These are phyloP conservation scores for Colletes latitarsis DNA, from an alignment of 1,140 invertebrate genomes.

Conservation along the genomic window DNA sequence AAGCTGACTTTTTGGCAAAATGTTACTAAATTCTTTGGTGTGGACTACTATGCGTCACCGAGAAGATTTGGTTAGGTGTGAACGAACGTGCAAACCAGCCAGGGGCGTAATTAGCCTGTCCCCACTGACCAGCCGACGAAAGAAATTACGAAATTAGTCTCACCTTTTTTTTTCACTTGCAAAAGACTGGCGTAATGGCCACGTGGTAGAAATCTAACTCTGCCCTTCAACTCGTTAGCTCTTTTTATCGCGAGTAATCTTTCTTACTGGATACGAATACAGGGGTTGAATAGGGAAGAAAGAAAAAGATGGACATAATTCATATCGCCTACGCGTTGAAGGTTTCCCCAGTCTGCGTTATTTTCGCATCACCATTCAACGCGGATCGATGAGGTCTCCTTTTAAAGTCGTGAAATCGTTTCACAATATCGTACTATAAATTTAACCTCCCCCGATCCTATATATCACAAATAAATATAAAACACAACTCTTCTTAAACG, in stretches of 20 bases:
- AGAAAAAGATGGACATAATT: background rate
- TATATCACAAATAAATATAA: background rate
- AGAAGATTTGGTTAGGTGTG: slow-evolving; percentile 17
- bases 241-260: background rate
- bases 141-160: slow-evolving; percentile 29
- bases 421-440: background rate
- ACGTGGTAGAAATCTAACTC: slow-evolving; percentile 1
- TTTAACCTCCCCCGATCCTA: too few relatives aligned
- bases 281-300: background rate
- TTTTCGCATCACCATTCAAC: background rate
- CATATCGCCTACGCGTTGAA: background rate
- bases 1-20: too few relatives aligned
- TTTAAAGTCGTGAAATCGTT: slow-evolving; percentile 6
- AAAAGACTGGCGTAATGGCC: background rate
- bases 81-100: slow-evolving; percentile 22
- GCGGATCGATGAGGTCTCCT: background rate
- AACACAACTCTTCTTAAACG: too few relatives aligned
- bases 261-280: slow-evolving; percentile 1
- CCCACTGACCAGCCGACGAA: background rate
- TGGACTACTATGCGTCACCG: background rate
- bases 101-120: slow-evolving; percentile 12
- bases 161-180: background rate
- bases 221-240: slow-evolving; percentile 10
- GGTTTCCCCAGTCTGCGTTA: background rate
- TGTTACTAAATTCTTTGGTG: too few relatives aligned